phyloP scores from a whole-genome alignment of 1,140 invertebrate genomes.

The Lysiphlebus fabarum region DNA sequence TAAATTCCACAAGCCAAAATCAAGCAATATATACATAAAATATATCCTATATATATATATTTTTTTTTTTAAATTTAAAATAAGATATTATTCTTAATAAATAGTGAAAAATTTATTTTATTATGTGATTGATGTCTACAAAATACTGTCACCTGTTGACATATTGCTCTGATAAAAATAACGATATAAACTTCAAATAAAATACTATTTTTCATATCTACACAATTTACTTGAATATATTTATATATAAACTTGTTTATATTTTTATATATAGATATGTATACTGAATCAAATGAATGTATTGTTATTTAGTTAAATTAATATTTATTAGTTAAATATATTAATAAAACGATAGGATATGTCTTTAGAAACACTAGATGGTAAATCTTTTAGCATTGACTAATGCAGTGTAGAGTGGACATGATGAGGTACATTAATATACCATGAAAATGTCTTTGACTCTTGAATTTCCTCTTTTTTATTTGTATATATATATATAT shows the following conservation, averaged over 20 bases:
- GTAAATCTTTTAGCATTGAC: constrained; percentile 43
- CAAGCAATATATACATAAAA: neutral
- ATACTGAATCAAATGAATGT: no score
- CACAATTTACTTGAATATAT: neutral
- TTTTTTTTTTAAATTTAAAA: neutral
- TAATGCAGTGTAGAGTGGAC: constrained; percentile 49
- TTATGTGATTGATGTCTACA: constrained; percentile 42
- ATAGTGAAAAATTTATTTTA: constrained; percentile 40
- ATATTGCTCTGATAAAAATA: constrained; percentile 44
- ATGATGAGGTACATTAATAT: constrained; percentile 50
- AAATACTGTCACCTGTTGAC: constrained; percentile 38
- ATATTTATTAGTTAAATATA: no score
- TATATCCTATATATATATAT: neutral
- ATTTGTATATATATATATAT: neutral
- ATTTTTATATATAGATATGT: no score
- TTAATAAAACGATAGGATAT: no score
- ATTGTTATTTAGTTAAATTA: no score
- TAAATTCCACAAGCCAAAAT: neutral
- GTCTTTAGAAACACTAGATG: constrained; percentile 39
- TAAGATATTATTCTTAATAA: no score
- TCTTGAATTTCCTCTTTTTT: neutral
- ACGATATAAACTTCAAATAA: neutral
- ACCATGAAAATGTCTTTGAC: constrained; percentile 47
- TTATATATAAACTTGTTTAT: no score
- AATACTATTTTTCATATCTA: constrained; percentile 18